phyloP scores from a whole-genome alignment of 2,113 vertebrate genomes.

The Tinamus guttatus region DNA sequence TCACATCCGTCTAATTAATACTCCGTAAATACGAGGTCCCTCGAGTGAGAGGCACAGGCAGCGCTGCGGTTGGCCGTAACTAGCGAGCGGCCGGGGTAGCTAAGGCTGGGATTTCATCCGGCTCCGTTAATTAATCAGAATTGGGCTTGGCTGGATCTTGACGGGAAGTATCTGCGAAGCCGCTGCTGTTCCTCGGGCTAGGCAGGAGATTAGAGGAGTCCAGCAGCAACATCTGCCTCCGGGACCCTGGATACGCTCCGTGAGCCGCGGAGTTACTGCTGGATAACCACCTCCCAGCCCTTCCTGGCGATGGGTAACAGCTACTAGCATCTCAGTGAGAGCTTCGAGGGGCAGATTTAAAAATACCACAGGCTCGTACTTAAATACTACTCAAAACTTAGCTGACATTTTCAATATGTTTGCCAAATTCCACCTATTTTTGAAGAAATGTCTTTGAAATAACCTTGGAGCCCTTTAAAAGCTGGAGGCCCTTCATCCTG shows the following conservation, averaged over 20 bases:
- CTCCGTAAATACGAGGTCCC: constrained; percentile 38
- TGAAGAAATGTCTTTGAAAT: background rate
- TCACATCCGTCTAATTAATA: constrained; percentile 43
- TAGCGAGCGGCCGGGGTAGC: background rate
- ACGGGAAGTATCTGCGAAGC: background rate
- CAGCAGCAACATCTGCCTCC: background rate
- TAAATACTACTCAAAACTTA: background rate
- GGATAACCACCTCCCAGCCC: background rate
- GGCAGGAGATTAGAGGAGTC: background rate
- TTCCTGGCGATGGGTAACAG: background rate
- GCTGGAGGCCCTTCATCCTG: background rate
- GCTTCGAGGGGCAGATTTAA: rapidly evolving
- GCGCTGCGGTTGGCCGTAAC: constrained; percentile 3
- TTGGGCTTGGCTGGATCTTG: background rate
- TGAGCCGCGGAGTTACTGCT: background rate
- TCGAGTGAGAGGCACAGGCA: constrained; percentile 3
- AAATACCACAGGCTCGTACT: background rate
- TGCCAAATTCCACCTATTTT: background rate
- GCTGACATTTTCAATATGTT: background rate
- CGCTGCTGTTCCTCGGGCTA: background rate
- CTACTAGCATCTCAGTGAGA: background rate
- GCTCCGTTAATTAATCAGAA: background rate
- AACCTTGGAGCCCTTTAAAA: background rate
- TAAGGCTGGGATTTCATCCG: constrained; percentile 30
- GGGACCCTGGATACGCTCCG: background rate